These are phyloP conservation scores for Actinia equina DNA, from an alignment of 64 coral and sea anemone species.

Conservation along the genomic window DNA sequence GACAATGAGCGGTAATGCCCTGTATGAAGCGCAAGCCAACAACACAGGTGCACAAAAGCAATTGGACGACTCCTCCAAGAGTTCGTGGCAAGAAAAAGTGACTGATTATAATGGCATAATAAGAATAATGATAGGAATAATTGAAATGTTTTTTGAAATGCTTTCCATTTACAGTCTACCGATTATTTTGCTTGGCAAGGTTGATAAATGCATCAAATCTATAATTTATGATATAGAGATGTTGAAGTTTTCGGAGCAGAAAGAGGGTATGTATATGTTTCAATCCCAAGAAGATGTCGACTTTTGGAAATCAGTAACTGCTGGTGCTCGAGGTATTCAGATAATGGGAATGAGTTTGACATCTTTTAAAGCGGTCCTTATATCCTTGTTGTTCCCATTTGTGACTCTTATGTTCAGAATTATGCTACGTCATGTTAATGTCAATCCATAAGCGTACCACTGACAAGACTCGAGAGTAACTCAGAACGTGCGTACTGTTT, in stretches of 20 bases:
- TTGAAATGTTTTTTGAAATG: slow-evolving; percentile 46
- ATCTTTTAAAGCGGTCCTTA: slow-evolving; percentile 31
- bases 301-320: not conserved
- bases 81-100: not conserved
- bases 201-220: slow-evolving; percentile 52
- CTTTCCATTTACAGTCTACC: slow-evolving; percentile 59
- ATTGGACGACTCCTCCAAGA: not conserved
- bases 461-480: too few species aligned
- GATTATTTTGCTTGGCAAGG: slow-evolving; percentile 54
- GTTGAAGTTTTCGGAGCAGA: slow-evolving; percentile 64
- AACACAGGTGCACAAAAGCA: not conserved
- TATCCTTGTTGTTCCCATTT: slow-evolving; percentile 65
- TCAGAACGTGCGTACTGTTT: too few species aligned
- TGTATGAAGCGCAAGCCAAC: not conserved
- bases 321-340: slow-evolving; percentile 40
- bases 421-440: slow-evolving; percentile 51
- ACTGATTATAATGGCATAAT: slow-evolving; percentile 19
- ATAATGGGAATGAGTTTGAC: slow-evolving; percentile 68
- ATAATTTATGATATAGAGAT: slow-evolving; percentile 32
- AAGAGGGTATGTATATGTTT: slow-evolving; percentile 20
- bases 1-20: not conserved
- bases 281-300: slow-evolving; percentile 28
- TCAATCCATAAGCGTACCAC: not conserved
- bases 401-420: slow-evolving; percentile 44
- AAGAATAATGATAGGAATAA: slow-evolving; percentile 19